Base-by-base conservation (phyloP, 1,140 invertebrate genomes). In the Armadillidium nasatum region DNA sequence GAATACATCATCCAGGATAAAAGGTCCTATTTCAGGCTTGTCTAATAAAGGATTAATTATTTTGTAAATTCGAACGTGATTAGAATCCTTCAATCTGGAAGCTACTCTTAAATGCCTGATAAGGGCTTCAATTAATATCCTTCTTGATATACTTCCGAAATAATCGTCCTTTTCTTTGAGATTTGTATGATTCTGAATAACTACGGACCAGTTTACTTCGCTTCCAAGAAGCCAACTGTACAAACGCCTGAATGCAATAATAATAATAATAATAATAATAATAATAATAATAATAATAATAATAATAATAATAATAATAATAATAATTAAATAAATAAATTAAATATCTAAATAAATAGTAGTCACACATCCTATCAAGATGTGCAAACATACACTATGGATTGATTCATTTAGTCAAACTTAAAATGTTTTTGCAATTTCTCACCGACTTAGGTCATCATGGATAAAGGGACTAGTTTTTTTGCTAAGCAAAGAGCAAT, bases 31-130 rank as follows among this genome's bases (percentile, higher is more conserved):
- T 85, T 96, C 94, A 54, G 91, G 90, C 84, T 95, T 94, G 83
- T 97, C 95, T 23, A 97, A 85, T 44, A 97, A 86, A 50, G 93
- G 95, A 9, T 94, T 90, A 75, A 97, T 86, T 72, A 97, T 89
- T 79, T 93, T 88, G 83, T 95, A 97, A 7, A 93, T 91, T 83
- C 90, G 91, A 33, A 95, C 85, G 83, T 93, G 91, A 75, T 89
- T 87, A 13, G 88, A 88, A 75, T 76, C 72, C 19, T 60, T 60
- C 3, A 13, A 15, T 60, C 7, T 60, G 19, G 50, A 60, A 60
- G 50, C 50, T 4, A 60, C 82, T 21, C 82, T 78, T 71, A 89
- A 83, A 81, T 85, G 86, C 33, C 82, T 82, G 69, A 85, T 85
- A 67, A 89, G 82, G 9, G 87, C 87, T 54, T 85, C 80, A 10